A percentile compares a stretch with the other conserved stretches of the same genome.
These are phyloP conservation scores for Seriola dumerili DNA, from an alignment of 2,113 vertebrate genomes.

Conservation along the genomic window DNA sequence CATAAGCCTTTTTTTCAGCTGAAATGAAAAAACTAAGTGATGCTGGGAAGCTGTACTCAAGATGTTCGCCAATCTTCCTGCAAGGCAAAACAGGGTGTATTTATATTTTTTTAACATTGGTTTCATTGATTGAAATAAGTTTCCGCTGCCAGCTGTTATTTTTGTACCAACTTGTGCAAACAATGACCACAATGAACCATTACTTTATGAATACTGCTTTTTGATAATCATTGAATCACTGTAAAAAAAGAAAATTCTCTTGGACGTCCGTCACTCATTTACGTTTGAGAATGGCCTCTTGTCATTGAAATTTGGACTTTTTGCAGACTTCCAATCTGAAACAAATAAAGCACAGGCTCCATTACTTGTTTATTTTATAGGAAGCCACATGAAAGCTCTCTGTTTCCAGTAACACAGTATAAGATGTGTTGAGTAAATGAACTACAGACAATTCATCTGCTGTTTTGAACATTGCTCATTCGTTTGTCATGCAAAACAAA, in stretches of 20 bases:
- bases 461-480: slow-evolving; percentile 45
- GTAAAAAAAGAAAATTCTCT: slow-evolving; percentile 3
- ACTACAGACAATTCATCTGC: slow-evolving; percentile 39
- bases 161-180: background rate
- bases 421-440: slow-evolving; percentile 43
- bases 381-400: slow-evolving; percentile 57
- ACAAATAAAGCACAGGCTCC: slow-evolving; percentile 52
- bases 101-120: background rate
- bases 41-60: background rate
- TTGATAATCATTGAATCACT: slow-evolving; percentile 1
- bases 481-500: slow-evolving; percentile 46
- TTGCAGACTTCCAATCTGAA: slow-evolving; percentile 38
- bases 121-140: background rate
- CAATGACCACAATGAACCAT: background rate
- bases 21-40: background rate
- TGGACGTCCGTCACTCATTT: slow-evolving; percentile 19
- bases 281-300: slow-evolving; percentile 23
- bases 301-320: slow-evolving; percentile 28
- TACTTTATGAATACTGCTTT: background rate
- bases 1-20: background rate
- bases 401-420: slow-evolving; percentile 57
- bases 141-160: background rate
- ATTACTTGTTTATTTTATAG: slow-evolving; percentile 58
- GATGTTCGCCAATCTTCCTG: background rate
- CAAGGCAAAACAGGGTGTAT: background rate